phyloP scores from a whole-genome alignment of 2,113 vertebrate species.

The Pelusios castaneus region DNA sequence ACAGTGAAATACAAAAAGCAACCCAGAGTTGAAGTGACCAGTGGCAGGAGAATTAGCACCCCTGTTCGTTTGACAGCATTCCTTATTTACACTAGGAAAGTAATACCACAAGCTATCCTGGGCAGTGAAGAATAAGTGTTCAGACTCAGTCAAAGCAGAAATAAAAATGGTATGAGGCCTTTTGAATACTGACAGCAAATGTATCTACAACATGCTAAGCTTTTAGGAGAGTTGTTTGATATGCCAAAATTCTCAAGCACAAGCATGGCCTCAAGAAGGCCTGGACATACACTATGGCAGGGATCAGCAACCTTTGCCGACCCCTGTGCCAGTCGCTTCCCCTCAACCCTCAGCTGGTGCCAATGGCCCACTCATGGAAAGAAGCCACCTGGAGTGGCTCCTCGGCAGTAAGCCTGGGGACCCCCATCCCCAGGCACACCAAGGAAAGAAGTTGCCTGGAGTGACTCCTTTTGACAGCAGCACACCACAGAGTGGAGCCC shows the following conservation, averaged over 20 bases:
- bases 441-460: too few relatives aligned
- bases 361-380: too few relatives aligned
- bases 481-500: too few relatives aligned
- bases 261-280: rapidly evolving
- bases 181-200: neutral
- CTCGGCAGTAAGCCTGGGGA: too few relatives aligned
- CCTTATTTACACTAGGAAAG: neutral
- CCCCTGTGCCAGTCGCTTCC: too few relatives aligned
- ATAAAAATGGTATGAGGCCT: neutral
- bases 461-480: too few relatives aligned
- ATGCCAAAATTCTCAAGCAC: neutral
- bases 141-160: rapidly evolving
- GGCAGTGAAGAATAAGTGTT: neutral
- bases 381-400: too few relatives aligned
- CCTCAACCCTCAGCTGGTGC: too few relatives aligned
- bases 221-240: neutral
- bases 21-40: neutral
- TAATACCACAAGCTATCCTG: too few relatives aligned
- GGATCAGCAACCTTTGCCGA: too few relatives aligned
- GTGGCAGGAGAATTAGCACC: rapidly evolving
- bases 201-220: neutral
- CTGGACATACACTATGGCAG: rapidly evolving
- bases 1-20: rapidly evolving
- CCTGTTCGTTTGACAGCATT: rapidly evolving
- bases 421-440: too few relatives aligned